Conservation (phyloP, 2,113 vertebrate genomes). For the Willisornis vidua region DNA sequence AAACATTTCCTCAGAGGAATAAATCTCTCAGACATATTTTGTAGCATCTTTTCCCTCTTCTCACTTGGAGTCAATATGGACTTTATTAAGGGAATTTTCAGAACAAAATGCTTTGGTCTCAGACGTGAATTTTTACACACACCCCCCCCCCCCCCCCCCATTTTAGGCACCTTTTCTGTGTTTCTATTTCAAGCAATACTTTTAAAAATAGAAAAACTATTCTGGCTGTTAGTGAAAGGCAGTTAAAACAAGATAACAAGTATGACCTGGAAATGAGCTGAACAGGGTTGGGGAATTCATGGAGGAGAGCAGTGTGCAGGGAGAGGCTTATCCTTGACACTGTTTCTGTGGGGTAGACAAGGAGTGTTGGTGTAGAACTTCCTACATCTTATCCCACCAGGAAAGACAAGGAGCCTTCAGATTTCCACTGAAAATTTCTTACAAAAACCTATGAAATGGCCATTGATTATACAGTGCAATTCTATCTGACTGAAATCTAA, state of each 20-base stretch:
- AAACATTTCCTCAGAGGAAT: background rate
- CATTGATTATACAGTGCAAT: background rate
- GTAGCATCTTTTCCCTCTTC: background rate
- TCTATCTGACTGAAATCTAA: background rate
- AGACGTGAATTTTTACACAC: fast-evolving
- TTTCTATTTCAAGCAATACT: background rate
- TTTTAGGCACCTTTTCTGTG: background rate
- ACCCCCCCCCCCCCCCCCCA: no score
- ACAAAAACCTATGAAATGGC: background rate
- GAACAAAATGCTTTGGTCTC: background rate
- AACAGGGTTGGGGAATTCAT: background rate
- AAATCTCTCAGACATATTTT: background rate
- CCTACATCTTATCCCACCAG: background rate
- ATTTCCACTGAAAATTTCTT: background rate
- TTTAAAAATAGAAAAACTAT: background rate
- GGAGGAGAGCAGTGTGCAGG: background rate
- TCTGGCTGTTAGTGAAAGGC: background rate
- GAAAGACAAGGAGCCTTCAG: background rate
- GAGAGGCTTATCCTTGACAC: background rate
- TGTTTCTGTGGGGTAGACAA: background rate
- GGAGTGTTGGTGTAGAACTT: background rate
- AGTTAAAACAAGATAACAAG: background rate
- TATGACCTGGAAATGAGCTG: background rate
- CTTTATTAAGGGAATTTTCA: background rate
- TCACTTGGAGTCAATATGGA: background rate